A percentile compares a stretch with the other conserved stretches of the same genome.
These are phyloP conservation scores for Atrina japonica DNA, from an alignment of 2,888 invertebrate species.

Conservation along the genomic window DNA sequence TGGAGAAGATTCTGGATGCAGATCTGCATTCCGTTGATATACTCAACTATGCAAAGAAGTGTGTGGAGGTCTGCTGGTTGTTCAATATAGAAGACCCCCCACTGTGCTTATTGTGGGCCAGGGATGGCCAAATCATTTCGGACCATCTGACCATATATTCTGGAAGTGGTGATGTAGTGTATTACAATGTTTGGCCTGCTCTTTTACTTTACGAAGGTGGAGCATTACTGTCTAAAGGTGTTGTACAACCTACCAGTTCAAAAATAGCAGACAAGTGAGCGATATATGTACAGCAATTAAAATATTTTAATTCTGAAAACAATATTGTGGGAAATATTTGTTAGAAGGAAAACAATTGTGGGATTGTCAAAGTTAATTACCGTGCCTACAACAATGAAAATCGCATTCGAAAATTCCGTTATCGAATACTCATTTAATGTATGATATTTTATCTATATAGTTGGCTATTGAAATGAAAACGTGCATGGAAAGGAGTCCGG, in stretches of 20 bases:
- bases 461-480: too few relatives aligned
- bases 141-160: constrained; percentile 16
- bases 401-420: too few relatives aligned
- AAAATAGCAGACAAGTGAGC: too few relatives aligned
- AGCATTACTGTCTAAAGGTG: constrained; percentile 25
- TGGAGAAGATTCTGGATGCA: constrained; percentile 14
- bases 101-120: constrained; percentile 27
- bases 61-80: constrained; percentile 16
- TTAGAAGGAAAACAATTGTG: too few relatives aligned
- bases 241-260: constrained; percentile 21
- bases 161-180: constrained; percentile 18
- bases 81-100: constrained; percentile 27
- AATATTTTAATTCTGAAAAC: too few relatives aligned
- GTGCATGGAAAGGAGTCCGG: too few relatives aligned
- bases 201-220: constrained; percentile 31
- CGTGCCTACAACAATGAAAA: too few relatives aligned
- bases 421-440: too few relatives aligned
- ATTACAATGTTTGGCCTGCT: constrained; percentile 37
- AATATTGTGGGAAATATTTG: too few relatives aligned
- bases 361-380: too few relatives aligned
- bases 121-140: constrained; percentile 11
- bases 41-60: constrained; percentile 10
- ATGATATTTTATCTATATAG: too few relatives aligned
- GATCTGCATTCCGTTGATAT: constrained; percentile 11
- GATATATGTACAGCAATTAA: too few relatives aligned